A percentile compares a stretch with the other conserved stretches of the same genome.
Conservation (phyloP, 2,888 invertebrate genomes). For the Scelioninae gen. 1 region DNA sequence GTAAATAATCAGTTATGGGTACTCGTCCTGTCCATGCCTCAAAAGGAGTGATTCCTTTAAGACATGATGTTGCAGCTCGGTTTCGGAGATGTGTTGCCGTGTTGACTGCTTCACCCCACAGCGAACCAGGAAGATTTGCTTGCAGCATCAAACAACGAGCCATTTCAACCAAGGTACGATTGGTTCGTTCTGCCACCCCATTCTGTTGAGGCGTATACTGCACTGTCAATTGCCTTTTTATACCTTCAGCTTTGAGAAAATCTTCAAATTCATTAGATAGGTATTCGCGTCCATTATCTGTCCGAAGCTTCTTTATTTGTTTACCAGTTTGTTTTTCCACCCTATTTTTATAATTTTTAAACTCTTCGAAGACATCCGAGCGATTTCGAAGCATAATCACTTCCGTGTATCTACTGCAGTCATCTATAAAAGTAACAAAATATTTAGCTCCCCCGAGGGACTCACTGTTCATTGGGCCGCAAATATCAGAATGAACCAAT, state of each 20-base stretch:
- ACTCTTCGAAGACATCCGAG: conserved; percentile 58
- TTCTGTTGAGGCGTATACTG: conserved; percentile 74
- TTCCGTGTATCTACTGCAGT: conserved; percentile 60
- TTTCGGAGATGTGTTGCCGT: conserved; percentile 75
- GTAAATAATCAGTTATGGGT: conserved; percentile 14
- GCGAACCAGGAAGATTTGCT: conserved; percentile 62
- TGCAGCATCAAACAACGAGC: conserved; percentile 73
- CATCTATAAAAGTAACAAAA: no score
- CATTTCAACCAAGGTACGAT: conserved; percentile 74
- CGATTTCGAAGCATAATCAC: conserved; percentile 40
- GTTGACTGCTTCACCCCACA: conserved; percentile 77
- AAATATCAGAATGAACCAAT: conserved; percentile 72
- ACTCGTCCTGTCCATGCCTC: conserved; percentile 58
- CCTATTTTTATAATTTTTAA: conserved; percentile 55
- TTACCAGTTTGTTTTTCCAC: conserved; percentile 56
- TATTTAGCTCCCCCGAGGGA: conserved; percentile 67
- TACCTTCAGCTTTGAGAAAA: conserved; percentile 36
- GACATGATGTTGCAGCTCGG: conserved; percentile 66
- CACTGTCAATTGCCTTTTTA: conserved; percentile 61
- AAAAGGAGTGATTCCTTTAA: conserved; percentile 59
- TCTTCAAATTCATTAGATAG: conserved; percentile 53
- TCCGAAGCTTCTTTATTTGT: conserved; percentile 53
- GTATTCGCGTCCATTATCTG: conserved; percentile 69
- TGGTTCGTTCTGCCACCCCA: conserved; percentile 75
- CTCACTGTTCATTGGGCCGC: conserved; percentile 64